Evolutionary conservation across 2,888 invertebrate genomes (phyloP), one percentile per base, ranked within the genome.

Genomic region (Seira sanloemensis): DNA sequence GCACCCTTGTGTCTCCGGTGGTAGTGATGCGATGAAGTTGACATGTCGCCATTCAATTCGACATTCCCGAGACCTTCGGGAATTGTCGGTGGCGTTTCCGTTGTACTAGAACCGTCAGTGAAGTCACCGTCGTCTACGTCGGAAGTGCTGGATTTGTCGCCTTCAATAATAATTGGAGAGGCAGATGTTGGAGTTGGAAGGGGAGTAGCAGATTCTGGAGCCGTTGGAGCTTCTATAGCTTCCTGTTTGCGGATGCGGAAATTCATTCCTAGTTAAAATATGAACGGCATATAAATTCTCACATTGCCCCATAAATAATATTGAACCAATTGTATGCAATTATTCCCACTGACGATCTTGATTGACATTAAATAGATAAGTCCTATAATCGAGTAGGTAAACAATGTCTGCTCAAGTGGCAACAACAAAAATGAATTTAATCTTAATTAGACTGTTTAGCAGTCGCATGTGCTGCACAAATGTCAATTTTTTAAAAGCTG

Each of bases 1-100:
- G 91, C 80, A 91, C 92, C 73, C 92, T 90, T 78, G 1, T 69
- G 69, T 12, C 71, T 24, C 2, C 78, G 26, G 68, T 66, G 54
- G 23, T 58, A 54, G 24, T 21, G 19, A 9, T 37, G n/a, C 7
- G 7, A n/a, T 58, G 12, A 58, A 16, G 58, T 4, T 18, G 58
- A 58, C 18, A n/a, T 4, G 5, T 9, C 12, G 4, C 58, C 58
- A 58, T 5, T n/a, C n/a, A n/a, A 7, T 18, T 58, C 58, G 4
- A 58, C n/a, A 58, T n/a, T 18, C n/a, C n/a, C n/a, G 19, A 1
- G 18, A 58, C 4, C 26, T 5, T 62, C 72, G 2, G 72, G 7
- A 21, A 16, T 4, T 25, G 78, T 54, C 37, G 65, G 79, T 16
- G 66, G 79, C 4, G 79, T 37, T 73, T 79, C 79, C 2, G 79